Base-by-base conservation (phyloP, 1,140 invertebrate species). In the Solenopsis invicta region DNA sequence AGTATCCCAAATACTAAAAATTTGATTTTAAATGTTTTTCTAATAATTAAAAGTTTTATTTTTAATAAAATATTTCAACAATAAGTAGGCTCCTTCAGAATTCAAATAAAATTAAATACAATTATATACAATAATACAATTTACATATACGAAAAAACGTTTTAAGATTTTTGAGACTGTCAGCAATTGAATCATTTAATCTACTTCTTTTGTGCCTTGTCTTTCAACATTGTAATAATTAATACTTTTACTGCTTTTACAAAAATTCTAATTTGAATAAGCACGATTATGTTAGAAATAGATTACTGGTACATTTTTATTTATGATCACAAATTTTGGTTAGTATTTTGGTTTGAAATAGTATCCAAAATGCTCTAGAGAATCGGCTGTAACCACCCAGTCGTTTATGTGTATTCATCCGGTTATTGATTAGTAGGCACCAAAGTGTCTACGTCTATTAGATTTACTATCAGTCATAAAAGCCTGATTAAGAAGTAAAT, bases 381-480 rank as follows among this genome's bases (percentile, higher is more conserved):
- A 66, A 52, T 67, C 67, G 13, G 45, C n/a, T 5, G 2, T 6
- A 69, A 54, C 5, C 13, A 41, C 10, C 34, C 54, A 69, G 8
- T 1, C 8, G 12, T 18, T 13, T 54, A 69, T 2, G 4, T 41
- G 1, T 69, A 41, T 69, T 80, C 8, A 21, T 10, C 18, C 8
- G 21, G 16, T 69, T 78, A 78, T 64, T 78, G 62, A 80, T 69
- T 45, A 16, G 10, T 41, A 13, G 13, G 37, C 24, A n/a, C 5
- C n/a, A 18, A 52, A 69, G 2, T 37, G 34, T 52, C 48, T n/a
- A 37, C 12, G 29, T 54, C n/a, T 80, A 80, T 80, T 67, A 54
- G n/a, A 69, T 29, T 4, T 10, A 10, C 6, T 64, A 64, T 69
- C 16, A 6, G 21, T 54, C 34, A 80, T 67, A 52, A 54, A 3